phyloP scores from a whole-genome alignment of 2,113 vertebrate genomes.

The Corydoras sp. region DNA sequence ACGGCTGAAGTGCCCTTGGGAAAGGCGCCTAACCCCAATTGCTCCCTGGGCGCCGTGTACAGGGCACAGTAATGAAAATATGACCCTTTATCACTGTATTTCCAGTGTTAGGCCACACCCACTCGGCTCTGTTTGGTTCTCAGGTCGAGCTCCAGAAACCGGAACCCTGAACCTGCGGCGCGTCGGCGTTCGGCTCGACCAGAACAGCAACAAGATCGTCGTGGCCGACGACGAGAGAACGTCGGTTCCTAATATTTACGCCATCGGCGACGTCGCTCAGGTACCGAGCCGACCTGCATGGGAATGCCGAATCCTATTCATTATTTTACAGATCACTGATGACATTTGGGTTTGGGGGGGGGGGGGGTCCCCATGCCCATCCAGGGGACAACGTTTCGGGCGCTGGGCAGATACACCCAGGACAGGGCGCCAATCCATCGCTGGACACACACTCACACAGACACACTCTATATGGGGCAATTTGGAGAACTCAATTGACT shows the following conservation, averaged over 20 bases:
- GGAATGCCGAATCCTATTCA: neutral
- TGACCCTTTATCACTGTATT: no score
- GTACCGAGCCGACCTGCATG: neutral
- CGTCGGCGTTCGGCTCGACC: constrained; percentile 69
- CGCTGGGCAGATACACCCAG: no score
- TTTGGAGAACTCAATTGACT: no score
- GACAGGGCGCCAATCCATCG: no score
- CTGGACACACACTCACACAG: no score
- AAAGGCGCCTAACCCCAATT: no score
- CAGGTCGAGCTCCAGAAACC: constrained; percentile 81
- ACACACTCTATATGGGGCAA: no score
- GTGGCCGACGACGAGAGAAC: constrained; percentile 76
- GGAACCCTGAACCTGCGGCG: constrained; percentile 70
- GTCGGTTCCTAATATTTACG: constrained; percentile 81
- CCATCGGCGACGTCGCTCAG: constrained; percentile 77
- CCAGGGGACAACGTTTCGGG: no score
- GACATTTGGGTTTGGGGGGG: neutral
- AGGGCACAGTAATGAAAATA: no score
- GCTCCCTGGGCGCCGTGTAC: no score
- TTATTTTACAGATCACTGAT: neutral
- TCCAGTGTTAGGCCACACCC: neutral
- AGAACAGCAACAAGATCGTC: constrained; percentile 77
- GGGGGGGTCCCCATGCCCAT: no score
- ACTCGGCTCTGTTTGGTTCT: constrained; percentile 26
- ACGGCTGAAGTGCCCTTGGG: no score